Evolutionary conservation across 2,113 vertebrate genomes (phyloP).

Genomic region (Phylloscopus trochilus): DNA sequence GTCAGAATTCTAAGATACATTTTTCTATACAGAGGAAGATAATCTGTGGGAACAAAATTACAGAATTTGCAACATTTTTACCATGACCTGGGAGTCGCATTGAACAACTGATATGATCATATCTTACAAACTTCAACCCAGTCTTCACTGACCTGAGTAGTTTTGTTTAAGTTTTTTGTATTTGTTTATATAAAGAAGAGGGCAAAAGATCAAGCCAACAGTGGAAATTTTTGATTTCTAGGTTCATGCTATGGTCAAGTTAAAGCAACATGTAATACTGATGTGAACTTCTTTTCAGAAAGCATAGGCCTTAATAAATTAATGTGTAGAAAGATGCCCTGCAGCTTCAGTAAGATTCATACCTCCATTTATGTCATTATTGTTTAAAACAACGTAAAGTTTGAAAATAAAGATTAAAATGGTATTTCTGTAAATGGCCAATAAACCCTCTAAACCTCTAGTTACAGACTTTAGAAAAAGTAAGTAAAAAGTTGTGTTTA

Average conservation of each 20-base stretch:
- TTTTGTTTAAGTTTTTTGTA: neutral
- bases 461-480: conserved; percentile 10
- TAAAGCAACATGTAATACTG: conserved; percentile 11
- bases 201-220: neutral
- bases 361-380: neutral
- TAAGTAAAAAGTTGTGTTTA: conserved; percentile 4
- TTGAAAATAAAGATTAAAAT: neutral
- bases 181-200: neutral
- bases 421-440: conserved; percentile 10
- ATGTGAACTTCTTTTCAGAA: neutral
- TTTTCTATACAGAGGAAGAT: neutral
- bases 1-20: neutral
- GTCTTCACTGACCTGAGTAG: neutral
- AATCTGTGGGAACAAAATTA: neutral
- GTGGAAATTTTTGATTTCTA: neutral
- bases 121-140: neutral
- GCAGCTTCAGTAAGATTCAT: neutral
- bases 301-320: neutral
- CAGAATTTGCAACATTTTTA: neutral
- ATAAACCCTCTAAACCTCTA: conserved; percentile 22
- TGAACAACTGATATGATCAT: neutral
- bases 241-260: neutral
- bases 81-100: neutral
- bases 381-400: neutral
- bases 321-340: neutral